Evolutionary conservation across 2,888 invertebrate species (phyloP).

Genomic region (Eupithecia exiguata): DNA sequence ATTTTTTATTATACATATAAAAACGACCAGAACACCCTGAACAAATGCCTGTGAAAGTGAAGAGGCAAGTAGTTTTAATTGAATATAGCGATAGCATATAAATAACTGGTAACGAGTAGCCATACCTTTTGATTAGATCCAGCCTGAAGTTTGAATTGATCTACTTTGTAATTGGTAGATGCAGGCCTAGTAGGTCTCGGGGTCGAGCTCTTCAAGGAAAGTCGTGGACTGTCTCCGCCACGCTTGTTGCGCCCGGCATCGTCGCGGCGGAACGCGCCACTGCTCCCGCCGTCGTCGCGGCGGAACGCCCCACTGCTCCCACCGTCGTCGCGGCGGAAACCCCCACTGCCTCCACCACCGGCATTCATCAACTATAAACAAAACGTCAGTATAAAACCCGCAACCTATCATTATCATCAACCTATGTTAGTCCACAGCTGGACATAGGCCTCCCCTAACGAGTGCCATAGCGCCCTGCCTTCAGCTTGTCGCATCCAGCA

Average conservation of each 20-base stretch:
- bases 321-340: neutral
- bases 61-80: no score
- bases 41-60: no score
- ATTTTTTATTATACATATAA: no score
- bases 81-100: no score
- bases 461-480: no score
- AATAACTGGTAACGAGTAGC: neutral
- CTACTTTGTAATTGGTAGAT: conserved; percentile 63
- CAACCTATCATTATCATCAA: no score
- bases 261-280: conserved; percentile 50
- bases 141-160: conserved; percentile 72
- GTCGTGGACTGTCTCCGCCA: conserved; percentile 73
- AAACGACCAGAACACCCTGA: no score
- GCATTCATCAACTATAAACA: conserved; percentile 70
- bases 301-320: conserved; percentile 76
- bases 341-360: conserved; percentile 74
- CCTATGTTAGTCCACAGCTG: no score
- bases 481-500: no score
- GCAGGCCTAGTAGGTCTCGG: conserved; percentile 56
- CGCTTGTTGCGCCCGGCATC: conserved; percentile 81
- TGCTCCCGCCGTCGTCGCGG: conserved; percentile 82
- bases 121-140: conserved; percentile 68
- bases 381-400: neutral
- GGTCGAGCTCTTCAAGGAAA: conserved; percentile 63
- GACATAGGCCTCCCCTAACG: no score